Base-by-base conservation (phyloP, 2,888 invertebrate species). In the Balanococcus diminutus region DNA sequence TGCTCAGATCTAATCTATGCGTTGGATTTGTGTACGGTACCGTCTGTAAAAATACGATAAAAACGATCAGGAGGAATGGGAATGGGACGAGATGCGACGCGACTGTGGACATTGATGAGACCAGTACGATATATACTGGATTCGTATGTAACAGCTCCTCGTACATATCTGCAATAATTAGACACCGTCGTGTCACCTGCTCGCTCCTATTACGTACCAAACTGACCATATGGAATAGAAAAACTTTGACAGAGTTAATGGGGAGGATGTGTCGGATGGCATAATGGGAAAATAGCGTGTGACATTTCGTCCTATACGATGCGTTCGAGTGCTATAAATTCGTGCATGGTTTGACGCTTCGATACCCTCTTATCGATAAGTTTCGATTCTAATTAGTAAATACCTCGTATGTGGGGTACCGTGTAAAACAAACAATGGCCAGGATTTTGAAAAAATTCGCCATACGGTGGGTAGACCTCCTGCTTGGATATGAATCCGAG, bases 221-320 rank as follows among this genome's bases (percentile, higher is more conserved):
- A 81, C 81, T 28, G 81, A 19, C 81, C 81, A 81, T 42, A 39
- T 81, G 81, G 81, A 81, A 46, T 28, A 28, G 67, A 16, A 39
- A 81, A 81, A 81, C 22, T 39, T 46, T 81, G 81, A 81, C 81
- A 25, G 81, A 81, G 81, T 81, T 81, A 81, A 81, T 81, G 81
- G 81, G 81, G 39, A 46, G 46, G 81, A 81, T 39, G 81, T 81
- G 32, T 39, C 36, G 81, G 81, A 81, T 81, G 81, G 81, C 81
- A 81, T 81, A 81, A 81, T 81, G 81, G 81, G 81, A 81, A 46
- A 81, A 81, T 81, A 81, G 81, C 81, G 81, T 81, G 81, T 42
- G 81, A 81, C 81, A 81, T 81, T 81, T 36, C 8, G 36, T 25
- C 36, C 22, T 36, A 19, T 32, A 36, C 75, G 22, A 42, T 42